Conservation (phyloP, 2,888 invertebrate genomes). For the Hemithea aestivaria region DNA sequence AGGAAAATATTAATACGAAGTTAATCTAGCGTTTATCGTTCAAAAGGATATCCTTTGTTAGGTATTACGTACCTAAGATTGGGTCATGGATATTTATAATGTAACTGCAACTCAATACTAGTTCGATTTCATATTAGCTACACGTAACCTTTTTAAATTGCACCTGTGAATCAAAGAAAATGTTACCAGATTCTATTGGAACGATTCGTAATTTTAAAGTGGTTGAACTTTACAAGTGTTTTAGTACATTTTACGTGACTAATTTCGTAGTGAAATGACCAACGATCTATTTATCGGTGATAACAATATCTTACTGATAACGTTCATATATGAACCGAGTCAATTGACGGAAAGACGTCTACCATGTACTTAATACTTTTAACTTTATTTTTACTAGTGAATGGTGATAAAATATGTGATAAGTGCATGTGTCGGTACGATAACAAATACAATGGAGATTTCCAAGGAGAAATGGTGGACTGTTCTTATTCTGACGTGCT, state of each 20-base stretch:
- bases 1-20: constrained; percentile 1
- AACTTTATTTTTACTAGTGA: constrained; percentile 32
- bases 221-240: too few relatives aligned
- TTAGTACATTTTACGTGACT: constrained; percentile 10
- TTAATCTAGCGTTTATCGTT: constrained; percentile 5
- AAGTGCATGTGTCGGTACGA: constrained; percentile 45
- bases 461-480: constrained; percentile 46
- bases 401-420: constrained; percentile 49
- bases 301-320: constrained; percentile 37
- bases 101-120: constrained; percentile 3
- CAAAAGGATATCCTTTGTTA: constrained; percentile 3
- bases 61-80: constrained; percentile 9
- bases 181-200: too few relatives aligned
- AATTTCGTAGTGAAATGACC: constrained; percentile 50
- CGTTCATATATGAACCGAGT: constrained; percentile 22
- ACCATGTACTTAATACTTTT: constrained; percentile 38
- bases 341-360: constrained; percentile 16
- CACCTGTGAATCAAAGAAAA: too few relatives aligned
- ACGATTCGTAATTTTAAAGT: too few relatives aligned
- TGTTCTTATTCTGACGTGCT: constrained; percentile 48
- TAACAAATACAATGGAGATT: constrained; percentile 39
- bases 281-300: constrained; percentile 53
- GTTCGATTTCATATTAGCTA: constrained; percentile 1
- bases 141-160: neutral
- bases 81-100: constrained; percentile 14